Evolutionary conservation across 2,888 invertebrate genomes (phyloP), one percentile per base, ranked within the genome.

Genomic region (Brenthis daphne): DNA sequence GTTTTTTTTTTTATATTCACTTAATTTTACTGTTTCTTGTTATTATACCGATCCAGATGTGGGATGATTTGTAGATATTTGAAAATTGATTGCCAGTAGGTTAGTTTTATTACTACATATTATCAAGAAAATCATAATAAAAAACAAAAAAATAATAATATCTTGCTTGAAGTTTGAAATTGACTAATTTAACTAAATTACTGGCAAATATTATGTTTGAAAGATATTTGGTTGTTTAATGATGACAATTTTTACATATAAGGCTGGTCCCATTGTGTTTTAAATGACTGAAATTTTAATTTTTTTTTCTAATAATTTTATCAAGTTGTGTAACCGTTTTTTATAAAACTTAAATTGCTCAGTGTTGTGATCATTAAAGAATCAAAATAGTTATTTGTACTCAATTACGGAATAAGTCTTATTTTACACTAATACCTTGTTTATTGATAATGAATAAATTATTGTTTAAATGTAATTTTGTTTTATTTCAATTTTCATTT

Each of bases 391-490:
- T 57, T 70, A 65, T 20, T 66, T 37, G 54, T 55, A 58, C 65
- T 72, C 67, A 72, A 70, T 67, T 72, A 72, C 70, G 48, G 47
- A 65, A 65, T 69, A 69, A 69, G 67, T 67, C 65, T 70, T 65
- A 72, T 70, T 70, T 67, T 71, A 74, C 70, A 72, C 70, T 70
- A 73, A 69, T 70, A 70, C 53, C 65, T 63, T 73, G 70, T 71
- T 74, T 75, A 70, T 68, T 73, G 73, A 71, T 73, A 69, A 73
- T 70, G 58, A 76, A 75, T 76, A 76, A 76, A 76, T 74, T 76
- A 76, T 75, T 75, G 76, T 74, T 74, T 74, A 74, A 69, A 56
- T 71, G 69, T 67, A 69, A 48, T 60, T 68, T 61, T 69, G 50
- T 70, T 68, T 73, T 68, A 57, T 69, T 73, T 16, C 5, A 16